These are phyloP conservation scores for Gasteruption jaculator DNA, from an alignment of 2,888 invertebrate genomes.

Conservation along the genomic window DNA sequence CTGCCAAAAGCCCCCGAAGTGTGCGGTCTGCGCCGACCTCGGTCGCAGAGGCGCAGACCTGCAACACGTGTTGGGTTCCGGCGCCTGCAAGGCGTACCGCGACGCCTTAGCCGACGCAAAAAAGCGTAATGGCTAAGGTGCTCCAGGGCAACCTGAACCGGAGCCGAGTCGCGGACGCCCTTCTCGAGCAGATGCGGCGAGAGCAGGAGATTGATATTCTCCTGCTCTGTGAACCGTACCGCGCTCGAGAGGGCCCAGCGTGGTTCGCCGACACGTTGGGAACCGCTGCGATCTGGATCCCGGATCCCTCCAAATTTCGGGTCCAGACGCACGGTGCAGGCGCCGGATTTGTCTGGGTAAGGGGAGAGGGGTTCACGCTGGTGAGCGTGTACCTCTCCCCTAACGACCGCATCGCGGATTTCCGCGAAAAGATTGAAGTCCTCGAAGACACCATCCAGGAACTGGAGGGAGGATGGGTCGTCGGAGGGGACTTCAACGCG, in stretches of 20 bases:
- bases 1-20: slow-evolving; percentile 1
- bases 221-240: slow-evolving; percentile 21
- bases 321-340: slow-evolving; percentile 9
- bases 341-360: slow-evolving; percentile 18
- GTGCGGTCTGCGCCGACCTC: slow-evolving; percentile 4
- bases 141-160: slow-evolving; percentile 23
- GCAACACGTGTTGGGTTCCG: slow-evolving; percentile 15
- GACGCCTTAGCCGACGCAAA: slow-evolving; percentile 14
- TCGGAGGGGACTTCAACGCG: slow-evolving; percentile 23
- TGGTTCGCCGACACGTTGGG: slow-evolving; percentile 15
- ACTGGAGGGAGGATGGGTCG: slow-evolving; percentile 11
- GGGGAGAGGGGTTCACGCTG: slow-evolving; percentile 7
- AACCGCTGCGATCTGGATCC: slow-evolving; percentile 19
- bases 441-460: slow-evolving; percentile 9
- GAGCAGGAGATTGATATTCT: slow-evolving; percentile 12
- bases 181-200: slow-evolving; percentile 11
- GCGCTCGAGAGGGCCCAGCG: neutral
- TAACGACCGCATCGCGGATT: slow-evolving; percentile 10
- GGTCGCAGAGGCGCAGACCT: neutral
- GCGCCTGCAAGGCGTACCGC: slow-evolving; percentile 5
- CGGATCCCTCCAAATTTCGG: neutral
- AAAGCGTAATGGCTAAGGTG: slow-evolving; percentile 9
- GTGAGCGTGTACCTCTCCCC: slow-evolving; percentile 18
- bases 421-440: slow-evolving; percentile 8
- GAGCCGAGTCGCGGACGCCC: slow-evolving; percentile 15